phyloP scores from a whole-genome alignment of 2,113 vertebrate genomes.

The Anarhynchus alexandrinus region DNA sequence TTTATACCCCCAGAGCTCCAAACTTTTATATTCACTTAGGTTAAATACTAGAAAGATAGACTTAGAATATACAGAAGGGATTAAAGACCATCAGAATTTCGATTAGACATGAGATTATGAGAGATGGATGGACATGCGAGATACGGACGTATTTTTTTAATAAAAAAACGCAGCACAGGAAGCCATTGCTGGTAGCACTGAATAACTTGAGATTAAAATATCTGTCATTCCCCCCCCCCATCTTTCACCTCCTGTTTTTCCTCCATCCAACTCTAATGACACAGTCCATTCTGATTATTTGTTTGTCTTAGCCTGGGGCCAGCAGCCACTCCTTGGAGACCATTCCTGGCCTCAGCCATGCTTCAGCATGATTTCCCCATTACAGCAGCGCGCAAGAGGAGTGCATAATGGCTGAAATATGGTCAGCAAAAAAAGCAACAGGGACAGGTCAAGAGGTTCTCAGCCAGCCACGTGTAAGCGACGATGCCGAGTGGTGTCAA shows the following conservation, averaged over 20 bases:
- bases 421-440: conserved; percentile 27
- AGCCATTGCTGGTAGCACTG: conserved; percentile 20
- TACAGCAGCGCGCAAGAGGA: neutral
- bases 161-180: neutral
- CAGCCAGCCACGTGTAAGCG: neutral
- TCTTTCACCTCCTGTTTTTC: conserved; percentile 54
- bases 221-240: neutral
- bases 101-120: neutral
- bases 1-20: neutral
- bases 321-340: conserved; percentile 38
- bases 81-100: neutral
- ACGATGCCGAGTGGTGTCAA: neutral
- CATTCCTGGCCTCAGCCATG: neutral
- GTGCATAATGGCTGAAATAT: neutral
- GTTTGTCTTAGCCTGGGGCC: conserved; percentile 57
- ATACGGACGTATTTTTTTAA: neutral
- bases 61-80: neutral
- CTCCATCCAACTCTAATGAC: conserved; percentile 18
- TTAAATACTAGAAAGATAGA: neutral
- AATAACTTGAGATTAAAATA: conserved; percentile 39
- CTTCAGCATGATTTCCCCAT: conserved; percentile 1
- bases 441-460: conserved; percentile 23
- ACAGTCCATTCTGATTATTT: conserved; percentile 36
- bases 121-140: neutral
- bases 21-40: neutral